Evolutionary conservation across 2,888 invertebrate genomes (phyloP).

Genomic region (Sympetrum striolatum): DNA sequence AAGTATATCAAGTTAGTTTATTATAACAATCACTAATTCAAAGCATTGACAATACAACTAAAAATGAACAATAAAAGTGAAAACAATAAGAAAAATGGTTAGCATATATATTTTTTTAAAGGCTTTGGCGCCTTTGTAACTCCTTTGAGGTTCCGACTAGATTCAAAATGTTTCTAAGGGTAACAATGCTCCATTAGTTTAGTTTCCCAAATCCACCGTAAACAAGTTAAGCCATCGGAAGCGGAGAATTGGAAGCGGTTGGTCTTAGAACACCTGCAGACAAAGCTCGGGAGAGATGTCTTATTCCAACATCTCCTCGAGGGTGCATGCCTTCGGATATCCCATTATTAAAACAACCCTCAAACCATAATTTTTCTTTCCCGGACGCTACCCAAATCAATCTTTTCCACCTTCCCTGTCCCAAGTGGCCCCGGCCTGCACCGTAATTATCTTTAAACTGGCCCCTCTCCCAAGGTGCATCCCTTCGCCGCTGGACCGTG

Average conservation of each 20-base stretch:
- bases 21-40: no score
- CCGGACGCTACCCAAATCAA: neutral
- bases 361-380: conserved; percentile 23
- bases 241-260: neutral
- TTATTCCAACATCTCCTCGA: conserved; percentile 4
- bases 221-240: neutral
- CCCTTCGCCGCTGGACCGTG: neutral
- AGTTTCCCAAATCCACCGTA: neutral
- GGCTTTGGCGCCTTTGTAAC: no score
- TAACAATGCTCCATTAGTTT: neutral
- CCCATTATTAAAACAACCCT: conserved; percentile 39
- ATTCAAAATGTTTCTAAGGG: no score
- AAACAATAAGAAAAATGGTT: no score
- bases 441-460: conserved; percentile 25
- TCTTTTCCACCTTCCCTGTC: conserved; percentile 2
- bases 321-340: neutral
- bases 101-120: no score
- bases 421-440: neutral
- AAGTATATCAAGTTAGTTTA: no score
- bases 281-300: neutral
- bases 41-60: no score
- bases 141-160: no score
- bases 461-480: neutral
- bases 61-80: no score
- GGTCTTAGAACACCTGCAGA: neutral